Conservation (phyloP, 2,113 vertebrate genomes). For the Cyprinodon brontotheroides region DNA sequence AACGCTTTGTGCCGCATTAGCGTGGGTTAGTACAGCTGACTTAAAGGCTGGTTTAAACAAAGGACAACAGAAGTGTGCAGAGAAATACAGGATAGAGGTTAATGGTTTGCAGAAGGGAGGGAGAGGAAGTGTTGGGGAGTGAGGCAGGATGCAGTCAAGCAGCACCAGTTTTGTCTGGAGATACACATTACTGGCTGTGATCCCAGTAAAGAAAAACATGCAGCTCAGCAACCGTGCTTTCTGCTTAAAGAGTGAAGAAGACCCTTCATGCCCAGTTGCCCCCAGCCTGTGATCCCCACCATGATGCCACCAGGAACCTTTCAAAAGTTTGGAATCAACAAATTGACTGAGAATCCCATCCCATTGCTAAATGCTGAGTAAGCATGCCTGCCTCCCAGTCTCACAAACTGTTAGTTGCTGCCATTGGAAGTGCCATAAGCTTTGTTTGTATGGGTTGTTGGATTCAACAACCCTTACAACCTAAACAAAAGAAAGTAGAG, state of each 20-base stretch:
- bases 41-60: constrained; percentile 43
- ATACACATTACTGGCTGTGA: constrained; percentile 44
- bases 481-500: constrained; percentile 51
- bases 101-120: constrained; percentile 55
- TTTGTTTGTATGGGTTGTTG: constrained; percentile 68
- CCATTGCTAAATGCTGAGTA: constrained; percentile 17
- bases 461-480: constrained; percentile 55
- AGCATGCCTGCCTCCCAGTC: constrained; percentile 55
- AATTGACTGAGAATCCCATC: neutral
- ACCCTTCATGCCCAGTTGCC: constrained; percentile 35
- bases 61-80: constrained; percentile 43
- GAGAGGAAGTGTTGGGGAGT: constrained; percentile 45
- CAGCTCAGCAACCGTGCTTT: constrained; percentile 67
- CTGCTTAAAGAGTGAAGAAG: constrained; percentile 81
- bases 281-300: constrained; percentile 1
- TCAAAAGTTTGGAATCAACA: constrained; percentile 1
- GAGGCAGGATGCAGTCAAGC: constrained; percentile 66
- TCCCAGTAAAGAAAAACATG: constrained; percentile 63
- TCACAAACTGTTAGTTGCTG: constrained; percentile 62
- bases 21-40: constrained; percentile 67
- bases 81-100: constrained; percentile 58
- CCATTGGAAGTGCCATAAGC: constrained; percentile 76
- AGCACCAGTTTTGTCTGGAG: constrained; percentile 58
- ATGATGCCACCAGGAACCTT: constrained; percentile 29
- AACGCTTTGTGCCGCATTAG: constrained; percentile 6